A percentile compares a stretch with the other conserved stretches of the same genome.
phyloP scores from a whole-genome alignment of 2,888 invertebrate species.

The Acronicta aceris region DNA sequence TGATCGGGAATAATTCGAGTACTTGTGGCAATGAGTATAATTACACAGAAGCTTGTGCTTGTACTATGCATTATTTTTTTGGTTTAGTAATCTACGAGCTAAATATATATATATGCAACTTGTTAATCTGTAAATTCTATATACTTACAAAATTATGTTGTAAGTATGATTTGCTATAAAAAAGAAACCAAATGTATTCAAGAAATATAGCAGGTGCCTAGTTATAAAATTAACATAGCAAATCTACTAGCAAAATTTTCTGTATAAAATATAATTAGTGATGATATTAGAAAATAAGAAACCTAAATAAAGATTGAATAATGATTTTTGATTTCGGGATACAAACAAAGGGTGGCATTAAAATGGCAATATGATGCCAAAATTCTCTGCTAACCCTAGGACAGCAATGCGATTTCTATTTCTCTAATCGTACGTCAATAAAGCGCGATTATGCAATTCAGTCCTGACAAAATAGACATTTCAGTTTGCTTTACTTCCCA shows the following conservation, averaged over 20 bases:
- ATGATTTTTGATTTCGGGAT: not conserved
- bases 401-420: no score
- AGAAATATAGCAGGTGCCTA: constrained; percentile 4
- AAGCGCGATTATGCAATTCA: no score
- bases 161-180: constrained; percentile 12
- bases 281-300: constrained; percentile 37
- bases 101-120: not conserved
- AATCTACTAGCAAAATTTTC: constrained; percentile 36
- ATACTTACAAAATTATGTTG: constrained; percentile 2
- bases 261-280: constrained; percentile 38
- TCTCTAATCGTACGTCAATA: no score
- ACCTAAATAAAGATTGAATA: constrained; percentile 13
- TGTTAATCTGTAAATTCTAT: constrained; percentile 7
- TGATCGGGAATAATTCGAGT: no score
- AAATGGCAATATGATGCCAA: no score
- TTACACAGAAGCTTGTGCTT: constrained; percentile 5
- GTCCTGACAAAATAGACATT: no score
- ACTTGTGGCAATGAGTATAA: not conserved
- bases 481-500: no score
- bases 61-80: not conserved
- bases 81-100: not conserved
- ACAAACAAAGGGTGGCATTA: no score
- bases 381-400: no score
- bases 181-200: constrained; percentile 4
- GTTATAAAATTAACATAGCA: constrained; percentile 1